Percentiles rank a stretch among this genome's conserved stretches.
Conservation (phyloP, 1,140 invertebrate species). For the Oscheius sp. region DNA sequence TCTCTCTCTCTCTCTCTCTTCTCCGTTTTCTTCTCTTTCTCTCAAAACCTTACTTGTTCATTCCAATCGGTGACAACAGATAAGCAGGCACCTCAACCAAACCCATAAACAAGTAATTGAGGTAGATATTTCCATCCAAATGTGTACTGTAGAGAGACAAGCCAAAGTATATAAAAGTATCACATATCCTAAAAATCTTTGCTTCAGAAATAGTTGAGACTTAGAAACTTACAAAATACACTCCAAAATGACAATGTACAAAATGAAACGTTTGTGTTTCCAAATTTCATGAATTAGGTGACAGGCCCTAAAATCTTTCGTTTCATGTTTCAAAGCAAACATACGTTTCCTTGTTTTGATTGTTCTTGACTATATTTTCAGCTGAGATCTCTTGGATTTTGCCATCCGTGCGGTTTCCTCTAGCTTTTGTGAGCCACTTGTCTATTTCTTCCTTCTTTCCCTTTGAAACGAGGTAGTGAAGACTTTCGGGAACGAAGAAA, state of each 20-base stretch:
- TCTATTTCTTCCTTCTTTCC: conserved; percentile 21
- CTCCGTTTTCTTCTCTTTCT: too few species aligned
- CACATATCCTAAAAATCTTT: conserved; percentile 53
- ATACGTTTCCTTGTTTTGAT: neutral
- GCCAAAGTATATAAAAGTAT: conserved; percentile 63
- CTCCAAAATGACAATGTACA: neutral
- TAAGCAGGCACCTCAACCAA: conserved; percentile 61
- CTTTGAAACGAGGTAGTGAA: conserved; percentile 44
- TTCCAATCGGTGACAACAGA: conserved; percentile 47
- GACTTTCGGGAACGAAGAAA: conserved; percentile 44
- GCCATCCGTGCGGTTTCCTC: neutral
- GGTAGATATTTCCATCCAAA: conserved; percentile 59
- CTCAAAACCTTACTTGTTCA: too few species aligned
- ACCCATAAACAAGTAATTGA: conserved; percentile 61
- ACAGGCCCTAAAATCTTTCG: neutral
- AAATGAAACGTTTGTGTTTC: neutral
- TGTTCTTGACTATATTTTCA: conserved; percentile 10
- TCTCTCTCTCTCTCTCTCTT: too few species aligned
- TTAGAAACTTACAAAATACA: neutral
- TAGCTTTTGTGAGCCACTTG: conserved; percentile 28
- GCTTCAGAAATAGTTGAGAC: neutral
- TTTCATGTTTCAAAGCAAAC: neutral
- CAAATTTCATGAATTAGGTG: neutral
- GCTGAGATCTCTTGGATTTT: neutral
- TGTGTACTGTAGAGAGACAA: conserved; percentile 59